Conservation (phyloP, 2,113 vertebrate species). For the Dinomys branickii region DNA sequence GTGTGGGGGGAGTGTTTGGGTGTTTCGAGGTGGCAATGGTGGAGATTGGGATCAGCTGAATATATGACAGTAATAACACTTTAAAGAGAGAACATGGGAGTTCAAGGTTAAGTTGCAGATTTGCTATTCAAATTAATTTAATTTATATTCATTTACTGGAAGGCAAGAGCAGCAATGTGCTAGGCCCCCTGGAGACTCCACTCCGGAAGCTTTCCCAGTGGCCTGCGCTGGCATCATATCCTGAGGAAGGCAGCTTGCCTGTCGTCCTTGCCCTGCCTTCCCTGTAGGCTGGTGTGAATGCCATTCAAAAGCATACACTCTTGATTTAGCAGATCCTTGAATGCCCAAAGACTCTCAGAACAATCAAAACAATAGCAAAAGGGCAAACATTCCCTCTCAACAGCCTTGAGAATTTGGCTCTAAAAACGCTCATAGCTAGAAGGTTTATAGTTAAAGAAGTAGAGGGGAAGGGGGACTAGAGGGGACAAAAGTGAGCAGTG, state of each 20-base stretch:
- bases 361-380: not conserved
- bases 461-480: not conserved
- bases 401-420: not conserved
- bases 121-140: slow-evolving; percentile 50
- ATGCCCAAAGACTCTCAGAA: not conserved
- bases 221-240: not conserved
- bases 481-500: not conserved
- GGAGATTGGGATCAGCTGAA: not conserved
- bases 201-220: not conserved
- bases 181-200: not conserved
- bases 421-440: not conserved
- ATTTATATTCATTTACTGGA: slow-evolving; percentile 34
- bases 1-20: not conserved
- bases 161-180: not conserved
- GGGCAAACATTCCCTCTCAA: not conserved
- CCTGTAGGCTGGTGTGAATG: not conserved
- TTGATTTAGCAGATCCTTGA: not conserved
- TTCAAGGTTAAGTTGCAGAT: slow-evolving; percentile 49
- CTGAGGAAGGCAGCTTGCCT: not conserved
- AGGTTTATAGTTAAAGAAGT: not conserved
- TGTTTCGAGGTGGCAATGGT: not conserved
- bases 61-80: slow-evolving; percentile 17
- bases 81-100: not conserved
- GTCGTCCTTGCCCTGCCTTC: not conserved
- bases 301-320: not conserved